A percentile compares a stretch with the other conserved stretches of the same genome.
Conservation (phyloP, 1,140 invertebrate species). For the Calliopsis andreniformis region DNA sequence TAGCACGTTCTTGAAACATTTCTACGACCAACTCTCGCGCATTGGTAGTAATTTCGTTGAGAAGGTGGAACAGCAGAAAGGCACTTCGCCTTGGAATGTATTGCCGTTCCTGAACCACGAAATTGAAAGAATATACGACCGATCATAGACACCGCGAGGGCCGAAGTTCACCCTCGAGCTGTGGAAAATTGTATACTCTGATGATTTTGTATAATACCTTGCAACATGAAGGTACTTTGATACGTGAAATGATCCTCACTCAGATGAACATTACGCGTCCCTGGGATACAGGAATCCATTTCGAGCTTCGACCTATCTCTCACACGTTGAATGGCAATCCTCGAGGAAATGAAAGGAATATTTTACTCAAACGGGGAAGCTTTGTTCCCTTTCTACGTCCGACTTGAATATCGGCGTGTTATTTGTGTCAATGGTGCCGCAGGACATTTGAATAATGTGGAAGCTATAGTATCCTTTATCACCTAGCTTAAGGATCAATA, state of each 20-base stretch:
- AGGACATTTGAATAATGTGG: background rate
- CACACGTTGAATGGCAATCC: background rate
- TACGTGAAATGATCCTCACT: constrained; percentile 29
- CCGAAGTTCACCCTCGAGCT: constrained; percentile 25
- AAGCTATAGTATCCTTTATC: no score
- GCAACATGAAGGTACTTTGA: background rate
- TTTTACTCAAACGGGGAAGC: background rate
- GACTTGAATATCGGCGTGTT: background rate
- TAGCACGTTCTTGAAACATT: no score
- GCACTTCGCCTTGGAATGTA: constrained; percentile 24
- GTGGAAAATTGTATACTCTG: constrained; percentile 36
- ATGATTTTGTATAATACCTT: constrained; percentile 51
- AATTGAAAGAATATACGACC: constrained; percentile 54
- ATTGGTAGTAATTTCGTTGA: constrained; percentile 40
- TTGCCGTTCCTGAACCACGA: constrained; percentile 16
- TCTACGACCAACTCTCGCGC: constrained; percentile 6
- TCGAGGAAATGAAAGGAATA: background rate
- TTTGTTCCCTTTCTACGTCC: background rate
- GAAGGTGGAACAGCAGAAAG: constrained; percentile 8
- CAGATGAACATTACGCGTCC: constrained; percentile 20
- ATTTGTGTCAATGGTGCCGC: background rate
- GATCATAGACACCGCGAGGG: constrained; percentile 27
- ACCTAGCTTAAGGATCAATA: no score
- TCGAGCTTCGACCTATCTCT: constrained; percentile 27
- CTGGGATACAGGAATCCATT: constrained; percentile 29